Base-by-base conservation (phyloP, 2,888 invertebrate species). In the Seira musarum region DNA sequence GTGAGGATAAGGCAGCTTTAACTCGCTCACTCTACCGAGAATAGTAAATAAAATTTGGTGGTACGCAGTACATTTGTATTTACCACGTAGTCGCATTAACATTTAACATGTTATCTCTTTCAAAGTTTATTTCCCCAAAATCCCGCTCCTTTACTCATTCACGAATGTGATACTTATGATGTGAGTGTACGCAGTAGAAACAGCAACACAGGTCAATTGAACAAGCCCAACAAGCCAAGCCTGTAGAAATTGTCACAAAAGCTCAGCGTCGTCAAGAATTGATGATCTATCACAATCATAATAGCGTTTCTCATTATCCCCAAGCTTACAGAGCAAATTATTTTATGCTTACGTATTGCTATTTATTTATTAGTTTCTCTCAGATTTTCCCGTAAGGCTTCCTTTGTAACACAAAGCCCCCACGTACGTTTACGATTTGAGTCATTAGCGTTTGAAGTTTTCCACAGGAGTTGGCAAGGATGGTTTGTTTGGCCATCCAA, bases 251-350 rank as follows among this genome's bases (percentile, higher is more conserved):
- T 53, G 53, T 53, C 53, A 53, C 53, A 53, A 8, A 30, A 30
- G 30, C 30, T 2, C 30, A 30, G 53, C 53, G 53, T 53, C 53
- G 53, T 53, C 30, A 53, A 8, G 17, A 8, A 8, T 53, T 53
- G 53, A 53, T 53, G 53, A 53, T 53, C 53, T 53, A 15, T 53
- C 53, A 53, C 15, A 53, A 13, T 30, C 30, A 30, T 30, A 5
- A 30, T 53, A 53, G 53, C 53, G 53, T 53, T 53, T 17, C 53
- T 53, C 53, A 53, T 53, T 53, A 53, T 53, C 53, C 53, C 17
- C 6, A 53, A 8, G 53, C 3, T 3, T 8, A 13, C 6, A 30
- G 30, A 30, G 30, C 30, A 30, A 2, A 30, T 53, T n/a, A 53
- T 13, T 53, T 53, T 17, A 53, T 17, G 53, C 53, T 53, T 17